A percentile compares a stretch with the other conserved stretches of the same genome.
Evolutionary conservation across 2,888 invertebrate genomes (phyloP).

Genomic region (Ophraella communa): DNA sequence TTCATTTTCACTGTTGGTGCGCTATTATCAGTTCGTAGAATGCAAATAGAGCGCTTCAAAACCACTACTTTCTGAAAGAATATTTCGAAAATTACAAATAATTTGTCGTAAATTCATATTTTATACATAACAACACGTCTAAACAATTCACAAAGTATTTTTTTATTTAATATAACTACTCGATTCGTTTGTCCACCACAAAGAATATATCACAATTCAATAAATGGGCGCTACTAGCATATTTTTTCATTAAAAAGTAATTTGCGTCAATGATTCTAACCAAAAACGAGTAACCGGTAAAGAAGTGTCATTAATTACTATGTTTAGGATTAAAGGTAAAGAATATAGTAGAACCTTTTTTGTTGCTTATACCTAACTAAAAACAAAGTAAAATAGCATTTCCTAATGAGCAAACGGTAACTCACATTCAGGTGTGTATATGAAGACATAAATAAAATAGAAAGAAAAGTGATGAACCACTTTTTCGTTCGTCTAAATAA

Average conservation of each 20-base stretch:
- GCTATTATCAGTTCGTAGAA: no score
- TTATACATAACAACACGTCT: no score
- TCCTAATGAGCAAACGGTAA: constrained; percentile 11
- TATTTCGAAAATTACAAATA: no score
- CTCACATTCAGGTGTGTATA: constrained; percentile 20
- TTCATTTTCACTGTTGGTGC: no score
- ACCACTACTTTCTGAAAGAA: no score
- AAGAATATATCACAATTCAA: no score
- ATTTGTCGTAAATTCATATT: no score
- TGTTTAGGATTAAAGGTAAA: not conserved
- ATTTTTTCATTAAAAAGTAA: not conserved
- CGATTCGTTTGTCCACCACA: no score
- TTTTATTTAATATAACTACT: no score
- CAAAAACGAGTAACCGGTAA: not conserved
- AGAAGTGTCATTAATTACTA: not conserved
- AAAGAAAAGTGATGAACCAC: constrained; percentile 24
- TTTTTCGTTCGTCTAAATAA: constrained; percentile 24
- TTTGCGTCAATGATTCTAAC: not conserved
- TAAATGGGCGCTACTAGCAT: no score
- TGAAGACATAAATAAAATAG: constrained; percentile 28
- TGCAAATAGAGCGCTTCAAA: no score
- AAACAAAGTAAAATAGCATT: constrained; percentile 8
- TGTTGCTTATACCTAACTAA: not conserved
- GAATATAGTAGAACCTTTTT: not conserved
- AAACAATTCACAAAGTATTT: no score